phyloP scores from a whole-genome alignment of 2,888 invertebrate genomes.

The Seira musarum region DNA sequence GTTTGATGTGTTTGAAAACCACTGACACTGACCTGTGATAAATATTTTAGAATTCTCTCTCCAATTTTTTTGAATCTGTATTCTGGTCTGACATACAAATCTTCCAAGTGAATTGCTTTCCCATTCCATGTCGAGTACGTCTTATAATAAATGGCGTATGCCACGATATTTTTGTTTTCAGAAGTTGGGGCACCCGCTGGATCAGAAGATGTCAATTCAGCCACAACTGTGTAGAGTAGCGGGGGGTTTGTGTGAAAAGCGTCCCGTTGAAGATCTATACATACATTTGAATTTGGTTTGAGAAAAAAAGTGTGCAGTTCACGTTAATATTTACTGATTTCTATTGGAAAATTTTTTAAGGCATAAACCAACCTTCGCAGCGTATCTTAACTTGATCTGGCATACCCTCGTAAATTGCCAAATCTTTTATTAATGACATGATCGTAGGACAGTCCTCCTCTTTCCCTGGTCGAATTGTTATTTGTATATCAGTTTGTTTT shows the following conservation, averaged over 20 bases:
- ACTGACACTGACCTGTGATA: conserved; percentile 83
- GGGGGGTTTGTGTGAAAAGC: conserved; percentile 80
- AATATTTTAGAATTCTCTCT: conserved; percentile 77
- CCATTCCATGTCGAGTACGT: conserved; percentile 92
- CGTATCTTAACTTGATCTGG: conserved; percentile 51
- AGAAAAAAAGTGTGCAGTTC: conserved; percentile 29
- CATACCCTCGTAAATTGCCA: conserved; percentile 63
- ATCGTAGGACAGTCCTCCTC: conserved; percentile 58
- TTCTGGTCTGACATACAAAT: conserved; percentile 82
- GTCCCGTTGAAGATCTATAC: conserved; percentile 80
- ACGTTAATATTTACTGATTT: not conserved
- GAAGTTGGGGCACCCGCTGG: not conserved
- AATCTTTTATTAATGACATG: conserved; percentile 51
- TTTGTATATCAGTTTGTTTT: not conserved
- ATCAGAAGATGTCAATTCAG: conserved; percentile 73
- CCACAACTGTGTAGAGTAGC: conserved; percentile 82
- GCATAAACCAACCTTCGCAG: conserved; percentile 48
- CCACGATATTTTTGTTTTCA: conserved; percentile 72
- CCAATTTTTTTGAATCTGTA: conserved; percentile 81
- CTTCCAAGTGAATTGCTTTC: conserved; percentile 85
- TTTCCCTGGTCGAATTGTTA: conserved; percentile 42
- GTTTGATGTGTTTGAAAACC: too few relatives aligned
- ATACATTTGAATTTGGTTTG: too few relatives aligned
- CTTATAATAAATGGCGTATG: conserved; percentile 86
- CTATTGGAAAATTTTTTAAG: conserved; percentile 12